Percentiles rank a stretch among this genome's conserved stretches.
These are phyloP conservation scores for Candidula unifasciata DNA, from an alignment of 2,888 invertebrate species.

Conservation along the genomic window DNA sequence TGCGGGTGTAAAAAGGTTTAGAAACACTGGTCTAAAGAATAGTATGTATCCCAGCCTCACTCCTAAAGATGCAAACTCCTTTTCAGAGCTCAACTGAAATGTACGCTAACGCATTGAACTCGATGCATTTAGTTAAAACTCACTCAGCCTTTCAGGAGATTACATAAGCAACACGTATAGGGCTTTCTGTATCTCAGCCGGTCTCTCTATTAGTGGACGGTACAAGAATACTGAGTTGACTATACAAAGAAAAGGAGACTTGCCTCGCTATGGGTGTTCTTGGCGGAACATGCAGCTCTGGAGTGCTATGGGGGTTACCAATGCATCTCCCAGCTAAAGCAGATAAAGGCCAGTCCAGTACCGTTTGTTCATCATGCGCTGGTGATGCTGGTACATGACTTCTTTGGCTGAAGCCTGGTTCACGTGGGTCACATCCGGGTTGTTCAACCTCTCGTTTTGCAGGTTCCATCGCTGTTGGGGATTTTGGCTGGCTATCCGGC, in stretches of 20 bases:
- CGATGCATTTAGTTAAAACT: too few relatives aligned
- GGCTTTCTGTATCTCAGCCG: too few relatives aligned
- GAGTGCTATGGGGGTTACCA: neutral
- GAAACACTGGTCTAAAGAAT: too few relatives aligned
- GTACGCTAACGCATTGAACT: too few relatives aligned
- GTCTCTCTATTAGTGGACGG: too few relatives aligned
- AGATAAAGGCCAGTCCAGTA: slow-evolving; percentile 34
- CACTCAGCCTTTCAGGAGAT: too few relatives aligned
- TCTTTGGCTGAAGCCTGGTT: neutral
- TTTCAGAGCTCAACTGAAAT: too few relatives aligned
- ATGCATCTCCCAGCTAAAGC: neutral
- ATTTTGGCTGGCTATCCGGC: slow-evolving; percentile 9
- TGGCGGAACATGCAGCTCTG: neutral
- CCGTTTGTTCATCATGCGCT: neutral
- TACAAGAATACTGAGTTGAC: too few relatives aligned
- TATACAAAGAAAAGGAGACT: neutral
- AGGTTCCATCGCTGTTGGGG: neutral
- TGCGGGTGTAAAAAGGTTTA: too few relatives aligned
- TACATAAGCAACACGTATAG: too few relatives aligned
- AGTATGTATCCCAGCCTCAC: too few relatives aligned
- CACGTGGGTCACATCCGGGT: neutral
- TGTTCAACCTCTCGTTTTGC: neutral
- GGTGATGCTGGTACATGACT: slow-evolving; percentile 1
- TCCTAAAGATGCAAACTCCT: too few relatives aligned
- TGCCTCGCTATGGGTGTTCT: slow-evolving; percentile 7